Conservation (phyloP, 2,888 invertebrate genomes). For the Criorhina ranunculi region DNA sequence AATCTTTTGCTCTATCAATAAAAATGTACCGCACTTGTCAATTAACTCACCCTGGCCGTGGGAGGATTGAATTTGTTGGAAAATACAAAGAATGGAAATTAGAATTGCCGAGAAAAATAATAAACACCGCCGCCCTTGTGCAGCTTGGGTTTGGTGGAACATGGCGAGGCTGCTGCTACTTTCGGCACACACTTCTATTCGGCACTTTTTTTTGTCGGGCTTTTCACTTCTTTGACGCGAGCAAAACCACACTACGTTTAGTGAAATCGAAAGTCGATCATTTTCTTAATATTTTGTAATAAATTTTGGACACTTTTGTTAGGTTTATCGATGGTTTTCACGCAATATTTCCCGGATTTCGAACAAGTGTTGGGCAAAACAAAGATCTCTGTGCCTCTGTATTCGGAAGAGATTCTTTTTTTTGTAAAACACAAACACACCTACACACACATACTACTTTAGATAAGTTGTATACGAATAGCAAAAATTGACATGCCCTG, state of each 20-base stretch:
- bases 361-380: conserved; percentile 77
- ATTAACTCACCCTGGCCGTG: conserved; percentile 63
- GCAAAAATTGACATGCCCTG: conserved; percentile 74
- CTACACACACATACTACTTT: conserved; percentile 14
- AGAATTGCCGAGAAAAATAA: conserved; percentile 67
- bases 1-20: not conserved
- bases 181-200: conserved; percentile 41
- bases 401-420: conserved; percentile 67
- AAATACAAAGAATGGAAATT: conserved; percentile 63
- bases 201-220: conserved; percentile 43
- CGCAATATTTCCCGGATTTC: conserved; percentile 60
- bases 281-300: conserved; percentile 59
- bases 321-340: conserved; percentile 52
- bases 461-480: conserved; percentile 10
- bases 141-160: conserved; percentile 72
- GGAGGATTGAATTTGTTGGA: conserved; percentile 56
- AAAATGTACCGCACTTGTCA: not conserved
- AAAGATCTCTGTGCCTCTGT: conserved; percentile 71
- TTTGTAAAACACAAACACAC: conserved; percentile 49
- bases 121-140: conserved; percentile 76
- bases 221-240: conserved; percentile 57
- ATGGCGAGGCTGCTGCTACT: conserved; percentile 64
- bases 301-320: conserved; percentile 43
- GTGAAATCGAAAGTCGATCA: conserved; percentile 61
- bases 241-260: conserved; percentile 55